A percentile compares a stretch with the other conserved stretches of the same genome.
Evolutionary conservation across 1,140 invertebrate genomes (phyloP).

Genomic region (Drosophila obscura): DNA sequence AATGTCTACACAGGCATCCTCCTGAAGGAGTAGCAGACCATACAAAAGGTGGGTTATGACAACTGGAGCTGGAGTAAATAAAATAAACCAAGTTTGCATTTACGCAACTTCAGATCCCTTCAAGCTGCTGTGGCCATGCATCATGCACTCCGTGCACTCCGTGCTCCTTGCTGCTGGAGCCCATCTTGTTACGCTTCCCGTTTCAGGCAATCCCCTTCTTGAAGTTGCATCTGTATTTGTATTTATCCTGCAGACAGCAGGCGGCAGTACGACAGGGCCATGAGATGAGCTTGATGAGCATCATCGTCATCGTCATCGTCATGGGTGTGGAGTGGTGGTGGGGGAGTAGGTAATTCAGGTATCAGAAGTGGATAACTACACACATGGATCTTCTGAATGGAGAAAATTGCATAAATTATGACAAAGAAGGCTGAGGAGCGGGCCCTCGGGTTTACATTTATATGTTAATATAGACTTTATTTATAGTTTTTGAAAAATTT

Average conservation of each 20-base stretch:
- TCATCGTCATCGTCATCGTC: conserved; percentile 12
- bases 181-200: conserved; percentile 8
- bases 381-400: not conserved
- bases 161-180: not conserved
- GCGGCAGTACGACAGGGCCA: not conserved
- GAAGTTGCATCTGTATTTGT: conserved; percentile 19
- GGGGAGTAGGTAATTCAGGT: conserved; percentile 6
- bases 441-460: conserved; percentile 62
- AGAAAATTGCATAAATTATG: conserved; percentile 38
- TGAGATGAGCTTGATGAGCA: conserved; percentile 34
- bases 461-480: conserved; percentile 83
- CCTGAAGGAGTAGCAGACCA: conserved; percentile 16
- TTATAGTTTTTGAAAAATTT: conserved; percentile 83
- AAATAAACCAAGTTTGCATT: conserved; percentile 62
- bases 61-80: conserved; percentile 55
- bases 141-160: conserved; percentile 1
- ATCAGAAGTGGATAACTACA: conserved; percentile 34
- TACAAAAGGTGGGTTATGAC: conserved; percentile 59
- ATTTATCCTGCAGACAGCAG: conserved; percentile 12
- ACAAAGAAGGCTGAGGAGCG: conserved; percentile 25
- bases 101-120: conserved; percentile 36
- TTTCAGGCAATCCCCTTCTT: conserved; percentile 3
- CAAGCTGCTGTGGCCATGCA: conserved; percentile 4
- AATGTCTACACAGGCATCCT: conserved; percentile 52
- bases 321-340: no score